Conservation (phyloP, 2,797 vertebrate genomes). For the Fundulus diaphanus region DNA sequence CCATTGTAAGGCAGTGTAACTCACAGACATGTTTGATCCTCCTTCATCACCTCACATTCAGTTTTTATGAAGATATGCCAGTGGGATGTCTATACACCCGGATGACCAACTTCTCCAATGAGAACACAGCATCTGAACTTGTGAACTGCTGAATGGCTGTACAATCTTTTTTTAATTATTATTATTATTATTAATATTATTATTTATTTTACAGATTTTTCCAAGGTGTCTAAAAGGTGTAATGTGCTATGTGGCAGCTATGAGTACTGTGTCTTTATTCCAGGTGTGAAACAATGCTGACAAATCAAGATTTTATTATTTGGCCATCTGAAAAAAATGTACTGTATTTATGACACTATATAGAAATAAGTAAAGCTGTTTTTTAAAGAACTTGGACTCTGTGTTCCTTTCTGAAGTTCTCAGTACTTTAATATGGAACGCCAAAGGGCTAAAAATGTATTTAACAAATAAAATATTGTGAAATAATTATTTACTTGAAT, state of each 20-base stretch:
- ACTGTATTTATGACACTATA: constrained; percentile 83
- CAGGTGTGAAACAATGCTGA: constrained; percentile 86
- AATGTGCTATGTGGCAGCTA: constrained; percentile 87
- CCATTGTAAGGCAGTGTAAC: constrained; percentile 1
- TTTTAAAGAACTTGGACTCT: constrained; percentile 68
- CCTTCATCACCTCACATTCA: constrained; percentile 53
- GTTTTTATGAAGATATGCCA: constrained; percentile 66
- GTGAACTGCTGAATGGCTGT: constrained; percentile 70
- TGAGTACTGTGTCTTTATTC: constrained; percentile 86
- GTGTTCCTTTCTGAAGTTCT: constrained; percentile 57
- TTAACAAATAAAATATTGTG: too few relatives aligned
- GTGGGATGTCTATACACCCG: constrained; percentile 53
- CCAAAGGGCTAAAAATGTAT: too few relatives aligned
- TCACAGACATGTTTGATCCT: constrained; percentile 32
- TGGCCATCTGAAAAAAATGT: constrained; percentile 81
- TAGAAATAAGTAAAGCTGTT: constrained; percentile 81
- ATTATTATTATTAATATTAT: constrained; percentile 17
- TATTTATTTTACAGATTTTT: constrained; percentile 65
- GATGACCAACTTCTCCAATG: constrained; percentile 66
- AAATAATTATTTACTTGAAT: too few relatives aligned
- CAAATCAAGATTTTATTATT: constrained; percentile 87
- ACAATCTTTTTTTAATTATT: constrained; percentile 62
- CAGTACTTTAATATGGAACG: too few relatives aligned
- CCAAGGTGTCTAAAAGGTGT: constrained; percentile 83
- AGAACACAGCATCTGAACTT: constrained; percentile 71